Conservation (phyloP, 2,888 invertebrate genomes). For the Trissonchulus latispiculum region DNA sequence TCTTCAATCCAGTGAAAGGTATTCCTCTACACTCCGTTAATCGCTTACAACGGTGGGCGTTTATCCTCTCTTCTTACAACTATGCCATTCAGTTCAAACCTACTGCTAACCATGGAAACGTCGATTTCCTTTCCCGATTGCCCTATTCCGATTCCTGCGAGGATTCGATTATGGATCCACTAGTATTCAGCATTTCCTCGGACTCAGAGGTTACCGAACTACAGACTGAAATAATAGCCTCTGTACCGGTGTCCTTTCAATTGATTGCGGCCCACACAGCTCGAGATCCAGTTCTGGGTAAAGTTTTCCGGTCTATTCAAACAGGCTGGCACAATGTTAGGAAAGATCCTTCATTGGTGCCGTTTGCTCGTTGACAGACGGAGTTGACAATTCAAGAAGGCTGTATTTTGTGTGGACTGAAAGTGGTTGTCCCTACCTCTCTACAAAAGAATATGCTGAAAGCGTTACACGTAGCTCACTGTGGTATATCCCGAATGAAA, state of each 20-base stretch:
- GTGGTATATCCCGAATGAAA: not conserved
- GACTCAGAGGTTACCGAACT: not conserved
- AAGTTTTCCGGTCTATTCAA: not conserved
- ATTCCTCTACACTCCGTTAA: conserved; percentile 32
- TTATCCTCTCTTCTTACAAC: conserved; percentile 37
- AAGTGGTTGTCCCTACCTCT: not conserved
- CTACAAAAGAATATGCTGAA: not conserved
- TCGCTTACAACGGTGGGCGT: conserved; percentile 33
- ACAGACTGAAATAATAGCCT: not conserved
- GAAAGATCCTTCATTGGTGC: not conserved
- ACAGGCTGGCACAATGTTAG: not conserved
- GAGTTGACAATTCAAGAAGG: not conserved
- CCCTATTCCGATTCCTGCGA: too few species aligned
- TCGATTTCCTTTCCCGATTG: conserved; percentile 34
- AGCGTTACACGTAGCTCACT: not conserved
- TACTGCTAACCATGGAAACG: conserved; percentile 32
- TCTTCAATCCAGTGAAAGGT: conserved; percentile 32
- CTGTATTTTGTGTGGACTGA: not conserved
- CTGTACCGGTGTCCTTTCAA: not conserved
- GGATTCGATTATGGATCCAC: too few species aligned
- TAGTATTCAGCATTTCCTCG: not conserved
- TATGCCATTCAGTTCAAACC: conserved; percentile 33
- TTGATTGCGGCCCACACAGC: not conserved
- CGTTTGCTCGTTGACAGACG: too few species aligned
- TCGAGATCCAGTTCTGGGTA: not conserved